Evolutionary conservation across 2,797 vertebrate species (phyloP), one percentile per base, ranked within the genome.

Genomic region (Urosaurus nigricauda): DNA sequence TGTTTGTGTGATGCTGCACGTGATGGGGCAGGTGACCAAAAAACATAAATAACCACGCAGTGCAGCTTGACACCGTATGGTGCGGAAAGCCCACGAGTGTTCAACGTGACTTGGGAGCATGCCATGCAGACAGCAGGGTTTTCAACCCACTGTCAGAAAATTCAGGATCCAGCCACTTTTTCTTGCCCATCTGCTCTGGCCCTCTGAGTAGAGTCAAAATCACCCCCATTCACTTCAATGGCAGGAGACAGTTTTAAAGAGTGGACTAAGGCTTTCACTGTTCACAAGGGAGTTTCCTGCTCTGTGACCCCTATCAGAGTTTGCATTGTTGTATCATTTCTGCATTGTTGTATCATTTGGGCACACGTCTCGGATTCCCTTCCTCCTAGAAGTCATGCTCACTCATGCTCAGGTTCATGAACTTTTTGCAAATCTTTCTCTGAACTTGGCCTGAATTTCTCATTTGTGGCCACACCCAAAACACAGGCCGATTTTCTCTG

Each of bases 391-490:
- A 51, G 19, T 51, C 40, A 53, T 43, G 32, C 19, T 29, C 78
- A 40, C 13, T 12, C 24, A 13, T 88, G 86, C 86, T 93, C 79
- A 91, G 85, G 90, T 94, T 93, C 92, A 87, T 89, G 93, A 95
- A 94, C 93, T 91, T 93, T 9, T 92, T 90, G 79, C 92, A 93
- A 5, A 79, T 91, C 91, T 93, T 86, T 56, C 85, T 26, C 68
- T 91, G 91, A 94, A 92, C 92, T 90, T 86, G 0, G 60, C 83
- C 88, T 93, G 88, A 90, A 84, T 93, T 94, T 92, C 83, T 88
- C 77, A 89, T 32, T 73, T 88, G 90, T 43, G 90, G 79, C 29
- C 58, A 89, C 93, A 92, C 93, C 91, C 93, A 93, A 90, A 68
- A 82, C 2, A 65, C 63, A 47, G 88, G n/a, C 92, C 90, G 56